Conservation (phyloP, 2,113 vertebrate species). For the Forbesichthys papilliferus region DNA sequence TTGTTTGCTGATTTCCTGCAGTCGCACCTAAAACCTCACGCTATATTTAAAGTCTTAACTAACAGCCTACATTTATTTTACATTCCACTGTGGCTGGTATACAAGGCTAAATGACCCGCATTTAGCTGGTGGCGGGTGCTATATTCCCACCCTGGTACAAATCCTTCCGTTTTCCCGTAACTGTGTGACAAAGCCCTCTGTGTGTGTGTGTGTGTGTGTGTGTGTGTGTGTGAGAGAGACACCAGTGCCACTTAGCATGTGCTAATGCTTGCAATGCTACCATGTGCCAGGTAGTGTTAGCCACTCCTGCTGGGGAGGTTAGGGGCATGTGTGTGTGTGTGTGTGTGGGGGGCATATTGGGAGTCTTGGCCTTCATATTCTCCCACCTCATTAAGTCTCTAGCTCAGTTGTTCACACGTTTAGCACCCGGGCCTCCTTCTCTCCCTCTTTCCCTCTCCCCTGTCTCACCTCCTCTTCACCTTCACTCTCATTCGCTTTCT, state of each 20-base stretch:
- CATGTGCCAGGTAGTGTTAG: constrained; percentile 31
- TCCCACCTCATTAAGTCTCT: constrained; percentile 86
- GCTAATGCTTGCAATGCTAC: constrained; percentile 36
- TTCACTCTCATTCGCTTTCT: neutral
- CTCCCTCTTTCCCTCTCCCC: neutral
- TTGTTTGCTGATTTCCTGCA: too few species aligned
- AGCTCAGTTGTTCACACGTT: constrained; percentile 90
- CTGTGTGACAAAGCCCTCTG: neutral
- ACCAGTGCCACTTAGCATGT: neutral
- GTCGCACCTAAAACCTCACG: too few species aligned
- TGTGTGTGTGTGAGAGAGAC: neutral
- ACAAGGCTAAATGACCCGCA: too few species aligned
- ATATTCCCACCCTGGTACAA: too few species aligned
- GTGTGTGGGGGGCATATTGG: constrained; percentile 30
- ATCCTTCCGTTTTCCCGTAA: too few species aligned
- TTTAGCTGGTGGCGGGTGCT: too few species aligned
- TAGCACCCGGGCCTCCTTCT: constrained; percentile 80
- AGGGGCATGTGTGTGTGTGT: too few species aligned
- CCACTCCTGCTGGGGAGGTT: constrained; percentile 19
- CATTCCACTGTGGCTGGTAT: too few species aligned
- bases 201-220: neutral
- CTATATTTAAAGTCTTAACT: too few species aligned
- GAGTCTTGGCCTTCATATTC: constrained; percentile 71
- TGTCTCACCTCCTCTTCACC: neutral
- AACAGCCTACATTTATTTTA: too few species aligned